These are phyloP conservation scores for Micronisus gabar DNA, from an alignment of 2,113 vertebrate genomes.

Conservation along the genomic window DNA sequence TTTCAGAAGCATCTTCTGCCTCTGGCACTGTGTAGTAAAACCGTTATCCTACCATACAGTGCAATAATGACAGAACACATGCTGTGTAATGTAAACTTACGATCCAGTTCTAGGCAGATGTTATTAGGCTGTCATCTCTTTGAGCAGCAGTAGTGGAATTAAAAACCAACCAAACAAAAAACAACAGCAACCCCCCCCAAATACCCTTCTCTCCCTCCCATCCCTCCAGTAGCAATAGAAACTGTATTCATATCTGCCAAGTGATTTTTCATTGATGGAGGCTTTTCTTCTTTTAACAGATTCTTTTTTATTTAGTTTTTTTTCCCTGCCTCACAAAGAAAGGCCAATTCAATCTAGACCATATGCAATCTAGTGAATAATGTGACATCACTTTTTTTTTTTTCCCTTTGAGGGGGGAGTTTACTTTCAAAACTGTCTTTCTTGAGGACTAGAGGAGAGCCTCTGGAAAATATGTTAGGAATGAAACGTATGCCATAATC, in stretches of 20 bases:
- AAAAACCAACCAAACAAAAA: background rate
- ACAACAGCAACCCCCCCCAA: background rate
- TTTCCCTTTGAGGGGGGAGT: background rate
- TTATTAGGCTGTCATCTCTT: constrained; percentile 63
- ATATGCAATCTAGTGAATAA: background rate
- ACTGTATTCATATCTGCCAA: constrained; percentile 27
- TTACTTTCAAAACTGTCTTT: background rate
- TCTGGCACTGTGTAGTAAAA: constrained; percentile 57
- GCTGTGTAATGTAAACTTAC: constrained; percentile 64
- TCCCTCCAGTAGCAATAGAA: background rate
- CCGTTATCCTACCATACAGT: constrained; percentile 42
- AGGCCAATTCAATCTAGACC: background rate
- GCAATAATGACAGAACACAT: constrained; percentile 60
- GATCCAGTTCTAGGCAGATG: constrained; percentile 42
- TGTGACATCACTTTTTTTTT: background rate
- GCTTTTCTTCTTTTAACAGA: background rate
- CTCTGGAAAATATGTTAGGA: background rate
- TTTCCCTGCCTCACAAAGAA: background rate
- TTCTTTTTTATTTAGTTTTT: background rate
- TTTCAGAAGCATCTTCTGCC: constrained; percentile 61
- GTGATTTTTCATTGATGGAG: background rate
- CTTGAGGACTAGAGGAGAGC: background rate
- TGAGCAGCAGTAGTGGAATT: background rate
- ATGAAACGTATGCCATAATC: background rate
- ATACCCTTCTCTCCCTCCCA: background rate